These are phyloP conservation scores for Paramormyrops kingsleyae DNA, from an alignment of 2,113 vertebrate genomes.

Conservation along the genomic window DNA sequence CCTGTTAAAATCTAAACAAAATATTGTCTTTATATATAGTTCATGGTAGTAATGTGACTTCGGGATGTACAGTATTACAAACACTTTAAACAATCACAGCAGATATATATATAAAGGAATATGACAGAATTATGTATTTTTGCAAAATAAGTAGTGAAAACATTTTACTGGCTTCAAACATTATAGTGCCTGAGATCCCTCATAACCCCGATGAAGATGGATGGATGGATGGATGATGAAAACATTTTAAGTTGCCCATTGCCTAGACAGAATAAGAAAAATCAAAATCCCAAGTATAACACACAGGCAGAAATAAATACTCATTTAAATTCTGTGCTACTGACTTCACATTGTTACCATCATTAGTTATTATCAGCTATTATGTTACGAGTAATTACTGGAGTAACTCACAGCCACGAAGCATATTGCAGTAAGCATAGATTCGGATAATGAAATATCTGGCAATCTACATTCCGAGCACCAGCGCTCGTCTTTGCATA, in stretches of 20 bases:
- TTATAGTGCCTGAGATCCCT: too few species aligned
- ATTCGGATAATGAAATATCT: neutral
- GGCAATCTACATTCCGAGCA: neutral
- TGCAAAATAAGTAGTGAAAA: neutral
- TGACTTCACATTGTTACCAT: neutral
- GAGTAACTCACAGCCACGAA: neutral
- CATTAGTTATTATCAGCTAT: neutral
- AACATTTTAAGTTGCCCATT: neutral
- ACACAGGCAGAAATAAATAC: neutral
- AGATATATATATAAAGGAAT: neutral
- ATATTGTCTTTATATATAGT: neutral
- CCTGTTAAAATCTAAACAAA: neutral
- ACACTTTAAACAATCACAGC: neutral
- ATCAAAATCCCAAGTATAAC: neutral
- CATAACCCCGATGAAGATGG: neutral
- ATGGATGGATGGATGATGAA: neutral
- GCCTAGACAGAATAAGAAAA: neutral
- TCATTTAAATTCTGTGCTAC: neutral
- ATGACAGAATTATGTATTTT: neutral
- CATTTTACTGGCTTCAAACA: too few species aligned
- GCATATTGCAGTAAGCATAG: neutral
- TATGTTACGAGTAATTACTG: neutral
- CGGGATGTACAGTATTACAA: neutral
- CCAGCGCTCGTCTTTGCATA: neutral
- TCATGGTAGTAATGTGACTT: neutral